Percentiles rank a stretch among this genome's conserved stretches.
phyloP scores from a whole-genome alignment of 2,888 invertebrate genomes.

The Hoplodrina blanda region DNA sequence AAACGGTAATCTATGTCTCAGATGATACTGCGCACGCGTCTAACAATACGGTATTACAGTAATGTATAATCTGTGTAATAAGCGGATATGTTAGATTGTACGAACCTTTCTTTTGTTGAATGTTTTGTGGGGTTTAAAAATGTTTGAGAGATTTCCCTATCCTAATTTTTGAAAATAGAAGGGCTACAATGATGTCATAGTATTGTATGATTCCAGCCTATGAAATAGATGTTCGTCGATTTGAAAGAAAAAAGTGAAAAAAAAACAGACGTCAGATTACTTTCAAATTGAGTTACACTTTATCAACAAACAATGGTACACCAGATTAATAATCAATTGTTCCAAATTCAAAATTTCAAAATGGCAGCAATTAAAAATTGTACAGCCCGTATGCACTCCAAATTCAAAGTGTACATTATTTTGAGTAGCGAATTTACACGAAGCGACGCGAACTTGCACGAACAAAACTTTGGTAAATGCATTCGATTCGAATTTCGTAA shows the following conservation, averaged over 20 bases:
- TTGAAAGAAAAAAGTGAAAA: too few species aligned
- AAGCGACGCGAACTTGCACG: conserved; percentile 75
- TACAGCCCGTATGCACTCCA: conserved; percentile 73
- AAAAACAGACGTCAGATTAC: too few species aligned
- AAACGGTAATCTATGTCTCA: conserved; percentile 74
- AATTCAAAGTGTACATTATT: conserved; percentile 75
- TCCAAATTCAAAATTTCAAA: conserved; percentile 54
- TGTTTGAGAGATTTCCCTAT: not conserved
- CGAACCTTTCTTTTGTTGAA: conserved; percentile 8
- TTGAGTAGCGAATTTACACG: conserved; percentile 77
- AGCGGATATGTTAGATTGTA: conserved; percentile 48
- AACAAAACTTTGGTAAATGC: conserved; percentile 76
- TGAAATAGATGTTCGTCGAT: too few species aligned
- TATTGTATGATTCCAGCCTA: too few species aligned
- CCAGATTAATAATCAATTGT: conserved; percentile 33
- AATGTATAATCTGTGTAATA: conserved; percentile 59
- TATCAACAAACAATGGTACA: not conserved
- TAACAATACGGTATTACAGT: conserved; percentile 68
- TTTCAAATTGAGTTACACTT: too few species aligned
- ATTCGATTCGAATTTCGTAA: conserved; percentile 77
- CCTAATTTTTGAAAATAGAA: too few species aligned
- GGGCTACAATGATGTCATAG: too few species aligned
- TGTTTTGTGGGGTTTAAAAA: not conserved
- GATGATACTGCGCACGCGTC: conserved; percentile 78
- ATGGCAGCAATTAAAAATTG: conserved; percentile 63